Evolutionary conservation across 2,888 invertebrate genomes (phyloP).

Genomic region (Lasioglossum figueresi): DNA sequence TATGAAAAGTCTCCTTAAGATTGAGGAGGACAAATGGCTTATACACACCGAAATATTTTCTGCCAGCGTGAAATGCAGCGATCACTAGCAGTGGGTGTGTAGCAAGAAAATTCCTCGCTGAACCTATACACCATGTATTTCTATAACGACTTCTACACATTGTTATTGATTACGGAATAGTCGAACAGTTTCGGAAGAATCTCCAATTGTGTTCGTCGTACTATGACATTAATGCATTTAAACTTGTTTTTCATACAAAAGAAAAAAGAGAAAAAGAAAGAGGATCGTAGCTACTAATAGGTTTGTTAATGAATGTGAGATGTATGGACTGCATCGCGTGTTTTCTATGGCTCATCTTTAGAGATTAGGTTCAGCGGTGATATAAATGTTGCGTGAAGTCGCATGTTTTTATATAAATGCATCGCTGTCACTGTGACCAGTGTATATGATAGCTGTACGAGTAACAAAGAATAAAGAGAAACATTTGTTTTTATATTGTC

Average conservation of each 20-base stretch:
- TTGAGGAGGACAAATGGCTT: conserved; percentile 71
- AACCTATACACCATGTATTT: conserved; percentile 53
- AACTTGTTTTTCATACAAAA: conserved; percentile 25
- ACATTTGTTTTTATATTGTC: conserved; percentile 63
- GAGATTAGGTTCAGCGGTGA: conserved; percentile 61
- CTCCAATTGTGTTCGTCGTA: conserved; percentile 18
- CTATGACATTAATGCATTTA: conserved; percentile 47
- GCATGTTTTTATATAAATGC: conserved; percentile 53
- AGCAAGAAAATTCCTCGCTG: conserved; percentile 61
- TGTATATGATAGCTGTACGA: conserved; percentile 53
- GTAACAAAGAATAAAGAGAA: conserved; percentile 40
- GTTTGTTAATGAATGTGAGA: conserved; percentile 42
- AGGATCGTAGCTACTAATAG: conserved; percentile 17
- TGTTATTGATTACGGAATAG: conserved; percentile 13
- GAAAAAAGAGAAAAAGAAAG: not conserved
- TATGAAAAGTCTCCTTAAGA: conserved; percentile 54
- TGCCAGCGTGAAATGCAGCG: conserved; percentile 49
- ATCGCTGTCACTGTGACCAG: conserved; percentile 47
- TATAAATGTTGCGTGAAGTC: conserved; percentile 46
- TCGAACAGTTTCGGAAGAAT: conserved; percentile 11
- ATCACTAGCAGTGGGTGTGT: conserved; percentile 25
- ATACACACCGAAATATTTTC: conserved; percentile 69
- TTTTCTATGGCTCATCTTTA: conserved; percentile 33
- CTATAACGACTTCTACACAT: conserved; percentile 27
- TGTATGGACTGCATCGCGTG: conserved; percentile 39